A percentile compares a stretch with the other conserved stretches of the same genome.
Evolutionary conservation across 2,797 vertebrate species (phyloP).

Genomic region (Spinus olivaceus): DNA sequence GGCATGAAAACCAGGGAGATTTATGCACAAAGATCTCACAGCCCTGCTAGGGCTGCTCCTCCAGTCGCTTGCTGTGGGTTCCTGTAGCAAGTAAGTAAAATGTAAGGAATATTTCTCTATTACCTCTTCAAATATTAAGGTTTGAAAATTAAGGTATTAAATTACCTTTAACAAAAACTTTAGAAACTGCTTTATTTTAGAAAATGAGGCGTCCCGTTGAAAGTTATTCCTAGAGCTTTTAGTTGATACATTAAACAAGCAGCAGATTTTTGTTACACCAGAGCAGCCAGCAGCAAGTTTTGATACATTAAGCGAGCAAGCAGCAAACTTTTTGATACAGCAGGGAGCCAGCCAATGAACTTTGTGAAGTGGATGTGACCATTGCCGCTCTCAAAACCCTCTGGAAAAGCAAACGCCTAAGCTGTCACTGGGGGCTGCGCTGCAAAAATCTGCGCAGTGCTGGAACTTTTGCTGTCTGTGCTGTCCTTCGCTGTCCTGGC

Average conservation of each 20-base stretch:
- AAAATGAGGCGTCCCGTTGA: background rate
- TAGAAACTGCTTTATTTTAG: background rate
- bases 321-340: background rate
- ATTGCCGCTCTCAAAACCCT: background rate
- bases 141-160: background rate
- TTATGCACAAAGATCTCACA: background rate
- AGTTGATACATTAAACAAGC: background rate
- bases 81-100: background rate
- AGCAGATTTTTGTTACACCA: background rate
- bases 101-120: background rate
- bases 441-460: background rate
- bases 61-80: rapidly evolving
- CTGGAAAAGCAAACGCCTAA: background rate
- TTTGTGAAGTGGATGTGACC: background rate
- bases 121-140: background rate
- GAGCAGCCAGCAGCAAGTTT: background rate
- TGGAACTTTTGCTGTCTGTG: background rate
- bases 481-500: background rate
- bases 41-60: background rate
- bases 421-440: background rate
- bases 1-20: background rate
- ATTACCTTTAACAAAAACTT: background rate
- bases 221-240: background rate
- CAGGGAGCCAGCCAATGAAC: background rate
- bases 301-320: background rate